These are phyloP conservation scores for Meiosimyza platycephala DNA, from an alignment of 2,888 invertebrate species.

Conservation along the genomic window DNA sequence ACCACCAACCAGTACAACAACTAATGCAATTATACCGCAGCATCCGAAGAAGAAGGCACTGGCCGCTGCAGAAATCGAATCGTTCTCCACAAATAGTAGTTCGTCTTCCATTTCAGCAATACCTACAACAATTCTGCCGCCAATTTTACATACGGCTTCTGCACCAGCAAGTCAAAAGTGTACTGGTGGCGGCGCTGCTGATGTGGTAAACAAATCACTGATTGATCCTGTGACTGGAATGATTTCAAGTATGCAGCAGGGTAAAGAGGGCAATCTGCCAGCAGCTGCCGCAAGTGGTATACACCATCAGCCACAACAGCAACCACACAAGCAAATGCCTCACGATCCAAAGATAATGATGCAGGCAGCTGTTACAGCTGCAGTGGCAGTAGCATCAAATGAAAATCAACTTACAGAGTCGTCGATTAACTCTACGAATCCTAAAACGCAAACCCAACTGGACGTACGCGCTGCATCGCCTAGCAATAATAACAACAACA, in stretches of 20 bases:
- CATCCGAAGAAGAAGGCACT: slow-evolving; percentile 63
- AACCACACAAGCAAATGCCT: slow-evolving; percentile 34
- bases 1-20: slow-evolving; percentile 6
- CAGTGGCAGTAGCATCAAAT: slow-evolving; percentile 46
- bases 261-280: slow-evolving; percentile 71
- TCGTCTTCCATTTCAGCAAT: slow-evolving; percentile 49
- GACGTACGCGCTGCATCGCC: slow-evolving; percentile 25
- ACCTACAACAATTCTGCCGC: slow-evolving; percentile 49
- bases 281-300: slow-evolving; percentile 56
- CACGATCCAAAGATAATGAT: slow-evolving; percentile 47
- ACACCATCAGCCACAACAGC: slow-evolving; percentile 25
- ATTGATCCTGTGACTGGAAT: slow-evolving; percentile 83
- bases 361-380: slow-evolving; percentile 43
- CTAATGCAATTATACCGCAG: slow-evolving; percentile 49
- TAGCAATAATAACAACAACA: neutral
- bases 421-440: neutral
- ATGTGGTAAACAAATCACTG: slow-evolving; percentile 70
- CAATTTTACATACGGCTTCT: slow-evolving; percentile 58
- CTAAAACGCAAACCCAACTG: neutral
- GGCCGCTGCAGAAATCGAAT: slow-evolving; percentile 62
- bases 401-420: neutral
- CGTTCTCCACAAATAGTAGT: slow-evolving; percentile 42
- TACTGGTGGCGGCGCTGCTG: slow-evolving; percentile 69
- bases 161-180: slow-evolving; percentile 56
- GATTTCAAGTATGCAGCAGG: slow-evolving; percentile 75